A percentile compares a stretch with the other conserved stretches of the same genome.
Conservation (phyloP, 2,113 vertebrate genomes). For the Okapia johnstoni region DNA sequence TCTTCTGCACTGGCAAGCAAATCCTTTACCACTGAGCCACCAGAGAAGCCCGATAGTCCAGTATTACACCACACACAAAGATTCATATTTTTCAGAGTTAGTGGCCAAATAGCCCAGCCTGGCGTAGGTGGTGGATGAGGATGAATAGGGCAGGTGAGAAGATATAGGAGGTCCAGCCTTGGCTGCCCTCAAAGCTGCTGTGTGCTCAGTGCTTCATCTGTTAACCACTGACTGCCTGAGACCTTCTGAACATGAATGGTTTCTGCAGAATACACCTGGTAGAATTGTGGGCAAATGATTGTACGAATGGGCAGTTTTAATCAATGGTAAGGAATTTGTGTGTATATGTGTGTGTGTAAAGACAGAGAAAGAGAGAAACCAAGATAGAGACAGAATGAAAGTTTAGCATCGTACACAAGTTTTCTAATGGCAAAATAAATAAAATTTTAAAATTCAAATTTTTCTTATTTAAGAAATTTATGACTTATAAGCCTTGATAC, state of each 20-base stretch:
- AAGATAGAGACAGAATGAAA: not conserved
- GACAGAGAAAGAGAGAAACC: not conserved
- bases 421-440: not conserved
- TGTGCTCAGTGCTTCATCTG: not conserved
- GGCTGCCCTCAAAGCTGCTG: not conserved
- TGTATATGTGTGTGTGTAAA: not conserved
- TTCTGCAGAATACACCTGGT: not conserved
- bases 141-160: not conserved
- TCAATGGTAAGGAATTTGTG: not conserved
- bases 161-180: not conserved
- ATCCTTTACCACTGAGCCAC: not conserved
- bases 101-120: not conserved
- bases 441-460: not conserved
- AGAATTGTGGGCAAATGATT: not conserved
- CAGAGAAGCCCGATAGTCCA: not conserved
- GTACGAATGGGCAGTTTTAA: not conserved
- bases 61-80: not conserved
- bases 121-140: not conserved
- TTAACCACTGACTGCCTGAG: not conserved
- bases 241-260: not conserved
- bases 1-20: not conserved
- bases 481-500: not conserved
- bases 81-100: not conserved
- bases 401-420: not conserved
- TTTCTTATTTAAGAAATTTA: not conserved